Conservation (phyloP, 2,113 vertebrate species). For the Oreochromis niloticus region DNA sequence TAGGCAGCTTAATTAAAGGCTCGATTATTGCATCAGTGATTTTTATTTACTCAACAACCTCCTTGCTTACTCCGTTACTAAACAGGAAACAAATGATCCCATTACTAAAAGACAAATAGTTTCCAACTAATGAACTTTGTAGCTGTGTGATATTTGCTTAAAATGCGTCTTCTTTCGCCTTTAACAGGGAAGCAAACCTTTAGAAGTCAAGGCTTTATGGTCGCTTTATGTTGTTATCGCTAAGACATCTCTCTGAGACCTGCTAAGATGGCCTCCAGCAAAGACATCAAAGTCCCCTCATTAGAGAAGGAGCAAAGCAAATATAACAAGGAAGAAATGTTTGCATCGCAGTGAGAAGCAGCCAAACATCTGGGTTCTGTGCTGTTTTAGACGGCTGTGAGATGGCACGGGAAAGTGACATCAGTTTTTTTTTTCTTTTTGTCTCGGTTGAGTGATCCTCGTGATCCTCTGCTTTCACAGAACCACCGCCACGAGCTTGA, state of each 20-base stretch:
- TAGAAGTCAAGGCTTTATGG: background rate
- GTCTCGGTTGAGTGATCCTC: background rate
- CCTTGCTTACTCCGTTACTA: background rate
- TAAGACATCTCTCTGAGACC: constrained; percentile 5
- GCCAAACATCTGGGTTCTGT: constrained; percentile 24
- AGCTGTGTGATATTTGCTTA: constrained; percentile 13
- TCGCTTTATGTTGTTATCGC: constrained; percentile 16
- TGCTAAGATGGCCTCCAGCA: background rate
- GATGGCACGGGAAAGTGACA: background rate
- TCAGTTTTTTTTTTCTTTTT: background rate
- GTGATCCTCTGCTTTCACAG: background rate
- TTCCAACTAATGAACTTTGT: background rate
- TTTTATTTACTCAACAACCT: background rate
- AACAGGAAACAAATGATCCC: constrained; percentile 17
- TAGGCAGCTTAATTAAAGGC: background rate
- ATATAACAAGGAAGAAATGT: background rate
- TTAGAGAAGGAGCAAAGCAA: constrained; percentile 1
- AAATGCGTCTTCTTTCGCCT: background rate
- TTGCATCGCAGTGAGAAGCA: background rate
- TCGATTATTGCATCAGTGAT: background rate
- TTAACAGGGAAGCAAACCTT: constrained; percentile 3
- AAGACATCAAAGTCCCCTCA: constrained; percentile 24
- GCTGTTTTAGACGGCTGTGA: constrained; percentile 5
- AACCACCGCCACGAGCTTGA: background rate
- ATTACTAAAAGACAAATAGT: constrained; percentile 25